Evolutionary conservation across 2,888 invertebrate species (phyloP), one percentile per base, ranked within the genome.

Genomic region (Nemapogon koenigi): DNA sequence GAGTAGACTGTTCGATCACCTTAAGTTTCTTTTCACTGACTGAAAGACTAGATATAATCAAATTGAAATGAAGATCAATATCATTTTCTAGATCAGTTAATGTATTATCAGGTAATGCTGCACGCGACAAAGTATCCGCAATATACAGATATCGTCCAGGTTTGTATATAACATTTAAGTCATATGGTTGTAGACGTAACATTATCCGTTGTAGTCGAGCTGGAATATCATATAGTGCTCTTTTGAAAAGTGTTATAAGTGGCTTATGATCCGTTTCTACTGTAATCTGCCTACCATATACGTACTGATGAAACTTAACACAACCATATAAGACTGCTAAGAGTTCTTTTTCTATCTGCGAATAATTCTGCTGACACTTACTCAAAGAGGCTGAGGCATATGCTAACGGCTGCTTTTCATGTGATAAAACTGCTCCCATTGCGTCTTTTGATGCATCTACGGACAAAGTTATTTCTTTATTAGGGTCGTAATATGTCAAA

Each of bases 231-330:
- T 36, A 29, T 19, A 52, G 37, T 22, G 45, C 37, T 41, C 50
- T 50, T 37, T 46, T 42, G 41, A 53, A 51, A 27, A 56, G 43
- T n/a, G 45, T 11, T 19, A 45, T 49, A 16, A 57, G 42, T 1
- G 51, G 54, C 38, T 51, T 51, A 31, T 58, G 53, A 42, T 58
- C 54, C 28, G 48, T 47, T 17, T 49, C 26, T 8, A 55, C 46
- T 25, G 26, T 38, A n/a, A 50, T 27, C 16, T 41, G 19, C 6
- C 25, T n/a, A 25, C 35, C 35, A 35, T 22, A 35, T 14, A 35
- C 16, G 14, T 35, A 35, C 22, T 46, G 45, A n/a, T 43, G 15
- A 37, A 49, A 49, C 37, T 42, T 45, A 11, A 32, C 16, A 33
- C 49, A 49, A 2, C 46, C 49, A 39, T 35, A 43, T 4, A 47